Evolutionary conservation across 1,140 invertebrate species (phyloP).

Genomic region (Nephotettix cincticeps): DNA sequence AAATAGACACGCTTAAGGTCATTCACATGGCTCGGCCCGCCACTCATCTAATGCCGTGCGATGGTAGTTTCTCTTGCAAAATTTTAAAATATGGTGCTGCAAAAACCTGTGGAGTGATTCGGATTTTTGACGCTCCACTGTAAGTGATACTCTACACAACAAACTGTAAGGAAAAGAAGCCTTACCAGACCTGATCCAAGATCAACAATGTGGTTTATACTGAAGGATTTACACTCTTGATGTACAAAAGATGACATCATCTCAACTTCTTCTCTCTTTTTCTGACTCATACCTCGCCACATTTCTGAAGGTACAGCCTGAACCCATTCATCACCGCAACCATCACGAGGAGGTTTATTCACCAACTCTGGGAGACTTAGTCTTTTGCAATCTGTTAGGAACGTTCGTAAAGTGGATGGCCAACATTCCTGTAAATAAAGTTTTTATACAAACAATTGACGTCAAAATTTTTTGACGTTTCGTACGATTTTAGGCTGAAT

Average conservation of each 20-base stretch:
- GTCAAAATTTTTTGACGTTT: too few species aligned
- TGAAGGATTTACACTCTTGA: constrained; percentile 51
- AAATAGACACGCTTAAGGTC: too few species aligned
- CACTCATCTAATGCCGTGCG: too few species aligned
- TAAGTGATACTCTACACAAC: too few species aligned
- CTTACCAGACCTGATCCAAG: constrained; percentile 76
- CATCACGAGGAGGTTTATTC: neutral
- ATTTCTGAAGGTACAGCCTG: constrained; percentile 42
- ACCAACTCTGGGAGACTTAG: neutral
- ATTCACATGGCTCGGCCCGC: too few species aligned
- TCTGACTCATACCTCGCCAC: constrained; percentile 52
- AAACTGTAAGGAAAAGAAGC: constrained; percentile 25
- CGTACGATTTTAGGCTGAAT: too few species aligned
- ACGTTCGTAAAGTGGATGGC: neutral
- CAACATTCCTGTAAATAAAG: neutral
- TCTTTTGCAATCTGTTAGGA: neutral
- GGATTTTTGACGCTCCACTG: too few species aligned
- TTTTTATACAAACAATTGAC: neutral
- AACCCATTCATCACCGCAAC: neutral
- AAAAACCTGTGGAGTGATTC: too few species aligned
- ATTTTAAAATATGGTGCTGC: too few species aligned
- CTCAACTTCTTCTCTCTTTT: constrained; percentile 70
- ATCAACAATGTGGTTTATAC: constrained; percentile 66
- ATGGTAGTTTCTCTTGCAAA: too few species aligned
- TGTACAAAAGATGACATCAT: constrained; percentile 59